Conservation (phyloP, 1,140 invertebrate species). For the Megalonaias nervosa region DNA sequence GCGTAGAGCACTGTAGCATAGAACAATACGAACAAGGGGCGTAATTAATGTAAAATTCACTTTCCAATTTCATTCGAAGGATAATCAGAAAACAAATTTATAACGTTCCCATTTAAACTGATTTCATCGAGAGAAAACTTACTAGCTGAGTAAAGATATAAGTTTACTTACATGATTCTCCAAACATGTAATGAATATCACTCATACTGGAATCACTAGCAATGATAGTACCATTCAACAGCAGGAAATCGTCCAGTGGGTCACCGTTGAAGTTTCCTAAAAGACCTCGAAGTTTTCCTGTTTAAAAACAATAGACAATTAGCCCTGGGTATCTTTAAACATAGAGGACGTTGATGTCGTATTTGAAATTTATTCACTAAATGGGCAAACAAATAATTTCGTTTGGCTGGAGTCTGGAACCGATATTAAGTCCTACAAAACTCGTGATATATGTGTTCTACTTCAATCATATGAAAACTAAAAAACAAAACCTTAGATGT, state of each 20-base stretch:
- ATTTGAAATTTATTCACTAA: too few species aligned
- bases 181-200: conserved; percentile 60
- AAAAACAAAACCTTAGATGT: too few species aligned
- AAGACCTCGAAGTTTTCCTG: conserved; percentile 79
- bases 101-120: neutral
- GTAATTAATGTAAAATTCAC: neutral
- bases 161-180: conserved; percentile 60
- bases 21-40: neutral
- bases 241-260: conserved; percentile 77
- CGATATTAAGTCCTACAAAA: too few species aligned
- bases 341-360: neutral
- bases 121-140: neutral
- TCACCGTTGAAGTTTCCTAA: conserved; percentile 94
- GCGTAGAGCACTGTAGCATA: neutral
- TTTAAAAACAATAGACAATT: conserved; percentile 13
- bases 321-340: neutral
- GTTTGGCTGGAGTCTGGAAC: too few species aligned
- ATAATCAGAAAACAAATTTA: neutral
- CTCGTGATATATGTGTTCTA: too few species aligned
- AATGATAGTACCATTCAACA: conserved; percentile 75
- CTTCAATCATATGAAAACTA: too few species aligned
- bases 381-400: too few species aligned
- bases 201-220: conserved; percentile 41
- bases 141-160: neutral
- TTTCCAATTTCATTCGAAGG: too few species aligned